A percentile compares a stretch with the other conserved stretches of the same genome.
These are phyloP conservation scores for Nyctibius grandis DNA, from an alignment of 2,797 vertebrate genomes.

Conservation along the genomic window DNA sequence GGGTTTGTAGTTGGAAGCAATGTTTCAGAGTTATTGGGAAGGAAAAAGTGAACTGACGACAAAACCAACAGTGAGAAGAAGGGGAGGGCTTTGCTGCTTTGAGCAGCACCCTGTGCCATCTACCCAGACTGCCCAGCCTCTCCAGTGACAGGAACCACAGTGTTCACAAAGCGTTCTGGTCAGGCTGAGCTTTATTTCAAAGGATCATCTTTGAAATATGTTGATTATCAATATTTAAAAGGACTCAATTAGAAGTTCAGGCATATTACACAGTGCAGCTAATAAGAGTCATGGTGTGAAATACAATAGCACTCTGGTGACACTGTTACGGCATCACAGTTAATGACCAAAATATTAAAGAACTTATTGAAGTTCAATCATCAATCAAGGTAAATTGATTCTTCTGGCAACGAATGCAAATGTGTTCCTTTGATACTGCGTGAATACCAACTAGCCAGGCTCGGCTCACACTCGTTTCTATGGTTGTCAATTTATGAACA, in stretches of 20 bases:
- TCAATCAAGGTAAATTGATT: constrained; percentile 72
- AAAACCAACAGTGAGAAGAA: not conserved
- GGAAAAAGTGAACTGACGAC: not conserved
- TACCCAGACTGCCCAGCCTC: not conserved
- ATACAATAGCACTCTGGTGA: constrained; percentile 51
- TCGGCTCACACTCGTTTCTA: not conserved
- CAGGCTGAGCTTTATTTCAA: not conserved
- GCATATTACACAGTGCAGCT: constrained; percentile 41
- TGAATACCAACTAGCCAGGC: constrained; percentile 50
- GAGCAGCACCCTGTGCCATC: not conserved
- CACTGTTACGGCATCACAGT: constrained; percentile 20
- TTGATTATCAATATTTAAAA: constrained; percentile 61
- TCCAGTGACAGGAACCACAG: not conserved
- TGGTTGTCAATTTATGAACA: constrained; percentile 50
- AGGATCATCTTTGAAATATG: constrained; percentile 25
- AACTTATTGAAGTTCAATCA: constrained; percentile 66
- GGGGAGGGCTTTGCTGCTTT: not conserved
- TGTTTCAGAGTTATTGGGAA: not conserved
- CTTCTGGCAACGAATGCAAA: constrained; percentile 63
- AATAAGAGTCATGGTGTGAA: constrained; percentile 37
- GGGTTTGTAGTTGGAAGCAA: not conserved
- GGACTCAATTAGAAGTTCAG: constrained; percentile 59
- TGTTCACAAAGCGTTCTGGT: not conserved
- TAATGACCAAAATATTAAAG: constrained; percentile 71
- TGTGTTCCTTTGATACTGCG: constrained; percentile 33